Evolutionary conservation across 2,888 invertebrate species (phyloP).

Genomic region (Eutolmus rufibarbis): DNA sequence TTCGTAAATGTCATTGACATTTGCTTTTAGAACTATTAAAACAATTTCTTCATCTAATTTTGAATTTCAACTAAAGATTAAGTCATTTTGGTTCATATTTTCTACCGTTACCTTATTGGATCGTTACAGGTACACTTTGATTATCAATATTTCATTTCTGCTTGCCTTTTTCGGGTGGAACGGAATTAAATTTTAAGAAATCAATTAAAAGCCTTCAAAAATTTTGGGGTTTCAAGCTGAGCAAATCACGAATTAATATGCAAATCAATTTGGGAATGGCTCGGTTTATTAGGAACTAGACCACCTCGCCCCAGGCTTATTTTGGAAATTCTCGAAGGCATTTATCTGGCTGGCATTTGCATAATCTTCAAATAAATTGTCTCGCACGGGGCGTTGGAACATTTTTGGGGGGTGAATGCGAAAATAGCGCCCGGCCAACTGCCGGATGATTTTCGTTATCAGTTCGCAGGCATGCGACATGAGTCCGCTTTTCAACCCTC

Average conservation of each 20-base stretch:
- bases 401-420: constrained; percentile 5
- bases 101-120: background rate
- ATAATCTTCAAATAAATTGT: constrained; percentile 30
- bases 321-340: constrained; percentile 3
- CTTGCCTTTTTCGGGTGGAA: background rate
- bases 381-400: background rate
- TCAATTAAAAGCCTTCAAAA: background rate
- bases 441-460: background rate
- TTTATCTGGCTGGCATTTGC: background rate
- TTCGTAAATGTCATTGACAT: too few relatives aligned
- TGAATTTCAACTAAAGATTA: background rate
- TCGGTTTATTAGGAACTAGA: background rate
- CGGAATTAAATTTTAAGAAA: background rate
- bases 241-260: background rate
- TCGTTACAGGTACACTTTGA: background rate
- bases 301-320: background rate
- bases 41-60: too few relatives aligned
- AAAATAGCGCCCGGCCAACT: background rate
- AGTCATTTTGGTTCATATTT: background rate
- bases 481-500: background rate
- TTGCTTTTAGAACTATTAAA: too few relatives aligned
- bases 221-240: background rate
- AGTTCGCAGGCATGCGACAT: background rate
- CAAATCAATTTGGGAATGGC: background rate
- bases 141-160: background rate